These are phyloP conservation scores for Rosalia funebris DNA, from an alignment of 2,888 invertebrate species.

Conservation along the genomic window DNA sequence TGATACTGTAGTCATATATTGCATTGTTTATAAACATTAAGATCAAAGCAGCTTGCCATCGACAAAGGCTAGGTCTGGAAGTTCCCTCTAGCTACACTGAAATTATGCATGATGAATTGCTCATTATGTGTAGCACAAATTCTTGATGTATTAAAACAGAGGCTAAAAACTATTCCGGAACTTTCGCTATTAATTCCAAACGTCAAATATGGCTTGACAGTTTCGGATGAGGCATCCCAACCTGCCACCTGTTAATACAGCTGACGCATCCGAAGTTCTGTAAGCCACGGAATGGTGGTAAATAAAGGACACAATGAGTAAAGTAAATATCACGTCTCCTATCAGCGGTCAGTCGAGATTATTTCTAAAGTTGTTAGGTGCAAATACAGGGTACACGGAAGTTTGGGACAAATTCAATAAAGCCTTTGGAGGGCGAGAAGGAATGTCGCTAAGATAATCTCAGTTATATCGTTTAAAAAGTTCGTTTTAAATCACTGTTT, in stretches of 20 bases:
- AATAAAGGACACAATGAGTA: not conserved
- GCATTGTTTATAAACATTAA: no score
- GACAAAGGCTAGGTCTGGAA: no score
- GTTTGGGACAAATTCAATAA: no score
- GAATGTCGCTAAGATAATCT: no score
- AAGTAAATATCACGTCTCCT: not conserved
- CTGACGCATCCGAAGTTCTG: not conserved
- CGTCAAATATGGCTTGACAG: conserved; percentile 2
- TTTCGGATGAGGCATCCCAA: conserved; percentile 1
- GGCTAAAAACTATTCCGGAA: not conserved
- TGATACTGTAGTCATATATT: no score
- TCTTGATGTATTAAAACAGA: not conserved
- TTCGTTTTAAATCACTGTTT: no score
- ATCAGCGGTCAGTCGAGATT: no score
- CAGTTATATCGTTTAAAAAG: no score
- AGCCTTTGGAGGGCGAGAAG: no score
- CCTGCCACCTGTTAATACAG: conserved; percentile 3
- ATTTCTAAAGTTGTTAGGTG: no score
- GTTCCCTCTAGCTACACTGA: not conserved
- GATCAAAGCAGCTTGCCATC: no score
- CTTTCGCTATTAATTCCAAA: conserved; percentile 1
- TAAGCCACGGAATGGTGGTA: not conserved
- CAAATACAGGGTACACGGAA: no score
- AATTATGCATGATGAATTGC: not conserved
- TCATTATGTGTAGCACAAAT: not conserved